These are phyloP conservation scores for Mythimna vitellina DNA, from an alignment of 2,888 invertebrate species.

Conservation along the genomic window DNA sequence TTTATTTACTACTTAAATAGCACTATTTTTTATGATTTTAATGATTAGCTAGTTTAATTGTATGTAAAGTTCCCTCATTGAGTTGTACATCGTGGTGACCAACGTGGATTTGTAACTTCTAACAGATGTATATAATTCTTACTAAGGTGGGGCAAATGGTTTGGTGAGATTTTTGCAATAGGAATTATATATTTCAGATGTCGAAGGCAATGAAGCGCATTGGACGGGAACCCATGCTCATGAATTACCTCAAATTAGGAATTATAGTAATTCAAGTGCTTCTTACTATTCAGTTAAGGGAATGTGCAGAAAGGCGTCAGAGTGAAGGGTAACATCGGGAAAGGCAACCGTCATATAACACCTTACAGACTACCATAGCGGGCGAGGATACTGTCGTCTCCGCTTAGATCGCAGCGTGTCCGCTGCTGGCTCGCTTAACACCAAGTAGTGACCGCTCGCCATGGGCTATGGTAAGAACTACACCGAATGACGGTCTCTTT, in stretches of 20 bases:
- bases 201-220: not conserved
- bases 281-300: slow-evolving; percentile 15
- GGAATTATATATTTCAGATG: not conserved
- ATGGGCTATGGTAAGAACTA: slow-evolving; percentile 13
- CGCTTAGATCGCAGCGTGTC: not conserved
- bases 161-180: not conserved
- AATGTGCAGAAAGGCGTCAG: slow-evolving; percentile 14
- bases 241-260: slow-evolving; percentile 38
- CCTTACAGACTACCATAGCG: slow-evolving; percentile 22
- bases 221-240: slow-evolving; percentile 5
- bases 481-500: slow-evolving; percentile 15
- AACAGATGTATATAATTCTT: not conserved
- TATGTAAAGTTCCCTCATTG: slow-evolving; percentile 19
- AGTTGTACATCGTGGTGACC: slow-evolving; percentile 10
- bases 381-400: not conserved
- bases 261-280: not conserved
- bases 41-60: not conserved
- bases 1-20: slow-evolving; percentile 21
- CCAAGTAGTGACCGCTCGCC: slow-evolving; percentile 9
- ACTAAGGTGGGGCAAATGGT: not conserved
- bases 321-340: slow-evolving; percentile 20
- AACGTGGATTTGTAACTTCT: slow-evolving; percentile 5
- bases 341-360: slow-evolving; percentile 26
- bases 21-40: slow-evolving; percentile 14
- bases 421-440: slow-evolving; percentile 23